phyloP scores from a whole-genome alignment of 2,888 invertebrate genomes.

The Silvanus unidentatus region DNA sequence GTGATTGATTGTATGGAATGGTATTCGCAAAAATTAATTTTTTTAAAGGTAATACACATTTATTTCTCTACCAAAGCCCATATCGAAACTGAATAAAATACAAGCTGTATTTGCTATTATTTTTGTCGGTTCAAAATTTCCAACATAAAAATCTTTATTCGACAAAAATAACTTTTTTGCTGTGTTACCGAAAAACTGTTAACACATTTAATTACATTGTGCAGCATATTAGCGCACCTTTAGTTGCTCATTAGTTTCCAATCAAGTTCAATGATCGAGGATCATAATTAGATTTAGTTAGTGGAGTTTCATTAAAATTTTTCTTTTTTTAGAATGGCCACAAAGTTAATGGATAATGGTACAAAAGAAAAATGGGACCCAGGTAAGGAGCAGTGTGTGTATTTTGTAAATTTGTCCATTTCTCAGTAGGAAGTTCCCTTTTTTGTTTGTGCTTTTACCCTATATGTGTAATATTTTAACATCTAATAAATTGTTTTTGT shows the following conservation, averaged over 20 bases:
- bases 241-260: conserved; percentile 1
- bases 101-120: too few species aligned
- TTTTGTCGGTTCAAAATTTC: too few species aligned
- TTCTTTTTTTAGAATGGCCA: conserved; percentile 50
- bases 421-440: conserved; percentile 5
- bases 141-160: too few species aligned
- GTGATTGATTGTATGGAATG: conserved; percentile 8
- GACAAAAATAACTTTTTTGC: not conserved
- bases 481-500: too few species aligned
- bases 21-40: not conserved
- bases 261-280: conserved; percentile 2
- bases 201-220: conserved; percentile 5
- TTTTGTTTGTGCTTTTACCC: conserved; percentile 7
- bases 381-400: conserved; percentile 45
- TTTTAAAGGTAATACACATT: conserved; percentile 1
- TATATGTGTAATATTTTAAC: conserved; percentile 3
- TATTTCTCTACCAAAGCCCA: too few species aligned
- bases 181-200: conserved; percentile 6
- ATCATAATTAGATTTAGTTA: conserved; percentile 15
- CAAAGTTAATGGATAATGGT: conserved; percentile 54
- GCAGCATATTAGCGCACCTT: conserved; percentile 1
- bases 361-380: conserved; percentile 54
- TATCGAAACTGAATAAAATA: too few species aligned
- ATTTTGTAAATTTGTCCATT: conserved; percentile 5
- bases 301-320: not conserved